Conservation (phyloP, 2,888 invertebrate species). For the Nomada ruficornis region DNA sequence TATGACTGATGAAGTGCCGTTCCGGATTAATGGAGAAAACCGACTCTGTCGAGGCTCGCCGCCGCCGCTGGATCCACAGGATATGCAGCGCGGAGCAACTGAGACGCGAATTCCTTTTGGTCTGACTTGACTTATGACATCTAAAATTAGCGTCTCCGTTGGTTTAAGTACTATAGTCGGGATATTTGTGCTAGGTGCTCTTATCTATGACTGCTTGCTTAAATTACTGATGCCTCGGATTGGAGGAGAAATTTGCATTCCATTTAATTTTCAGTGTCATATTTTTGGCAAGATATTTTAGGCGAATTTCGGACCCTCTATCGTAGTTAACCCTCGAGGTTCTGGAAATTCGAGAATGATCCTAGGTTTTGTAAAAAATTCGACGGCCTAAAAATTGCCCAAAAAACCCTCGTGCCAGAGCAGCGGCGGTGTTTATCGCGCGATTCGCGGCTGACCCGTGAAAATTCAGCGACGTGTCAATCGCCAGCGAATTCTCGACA, state of each 20-base stretch:
- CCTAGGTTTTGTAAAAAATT: background rate
- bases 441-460: constrained; percentile 21
- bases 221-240: too few relatives aligned
- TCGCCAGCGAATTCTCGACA: constrained; percentile 54
- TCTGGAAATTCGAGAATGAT: too few relatives aligned
- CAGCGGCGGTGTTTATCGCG: constrained; percentile 3
- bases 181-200: too few relatives aligned
- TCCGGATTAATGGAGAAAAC: constrained; percentile 47
- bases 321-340: too few relatives aligned
- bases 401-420: background rate
- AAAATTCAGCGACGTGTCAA: constrained; percentile 64
- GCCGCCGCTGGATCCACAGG: background rate
- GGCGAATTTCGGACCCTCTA: too few relatives aligned
- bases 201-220: too few relatives aligned
- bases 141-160: background rate
- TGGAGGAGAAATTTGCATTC: too few relatives aligned
- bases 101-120: constrained; percentile 1
- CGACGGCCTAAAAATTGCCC: background rate
- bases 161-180: background rate
- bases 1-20: constrained; percentile 64
- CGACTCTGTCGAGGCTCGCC: constrained; percentile 2
- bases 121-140: too few relatives aligned
- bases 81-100: background rate
- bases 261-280: too few relatives aligned
- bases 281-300: too few relatives aligned